Conservation (phyloP, 2,797 vertebrate genomes). For the Sebastes flavidus region DNA sequence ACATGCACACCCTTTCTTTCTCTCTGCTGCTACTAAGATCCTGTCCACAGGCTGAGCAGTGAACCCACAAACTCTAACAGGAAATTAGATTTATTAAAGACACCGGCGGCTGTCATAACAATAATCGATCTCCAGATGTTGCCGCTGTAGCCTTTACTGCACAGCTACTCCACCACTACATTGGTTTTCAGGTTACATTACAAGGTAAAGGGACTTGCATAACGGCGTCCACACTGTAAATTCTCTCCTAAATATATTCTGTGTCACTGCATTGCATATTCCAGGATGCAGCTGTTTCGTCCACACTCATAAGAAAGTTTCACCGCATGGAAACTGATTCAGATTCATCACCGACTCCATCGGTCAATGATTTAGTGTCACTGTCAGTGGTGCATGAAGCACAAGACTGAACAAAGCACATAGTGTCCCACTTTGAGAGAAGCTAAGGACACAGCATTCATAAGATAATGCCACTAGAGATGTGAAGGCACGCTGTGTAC, state of each 20-base stretch:
- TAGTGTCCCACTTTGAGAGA: constrained; percentile 36
- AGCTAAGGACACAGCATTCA: constrained; percentile 18
- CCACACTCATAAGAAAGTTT: constrained; percentile 7
- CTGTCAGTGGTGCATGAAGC: constrained; percentile 16
- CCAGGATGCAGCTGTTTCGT: background rate
- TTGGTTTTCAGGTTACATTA: background rate
- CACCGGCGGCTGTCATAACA: background rate
- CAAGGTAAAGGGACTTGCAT: background rate
- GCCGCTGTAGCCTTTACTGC: background rate
- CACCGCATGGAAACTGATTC: constrained; percentile 4
- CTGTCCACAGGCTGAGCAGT: background rate
- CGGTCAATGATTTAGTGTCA: constrained; percentile 11
- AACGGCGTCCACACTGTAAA: background rate
- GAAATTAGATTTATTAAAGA: background rate
- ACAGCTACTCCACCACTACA: background rate
- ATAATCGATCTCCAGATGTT: background rate
- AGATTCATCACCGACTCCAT: constrained; percentile 21
- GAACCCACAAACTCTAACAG: background rate
- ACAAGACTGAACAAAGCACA: constrained; percentile 38
- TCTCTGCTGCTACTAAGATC: background rate
- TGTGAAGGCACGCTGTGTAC: constrained; percentile 38
- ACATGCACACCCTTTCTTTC: background rate
- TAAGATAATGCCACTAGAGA: constrained; percentile 25
- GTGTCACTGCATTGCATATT: background rate
- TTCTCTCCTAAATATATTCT: background rate